Evolutionary conservation across 2,888 invertebrate genomes (phyloP).

Genomic region (Apotomis capreana): DNA sequence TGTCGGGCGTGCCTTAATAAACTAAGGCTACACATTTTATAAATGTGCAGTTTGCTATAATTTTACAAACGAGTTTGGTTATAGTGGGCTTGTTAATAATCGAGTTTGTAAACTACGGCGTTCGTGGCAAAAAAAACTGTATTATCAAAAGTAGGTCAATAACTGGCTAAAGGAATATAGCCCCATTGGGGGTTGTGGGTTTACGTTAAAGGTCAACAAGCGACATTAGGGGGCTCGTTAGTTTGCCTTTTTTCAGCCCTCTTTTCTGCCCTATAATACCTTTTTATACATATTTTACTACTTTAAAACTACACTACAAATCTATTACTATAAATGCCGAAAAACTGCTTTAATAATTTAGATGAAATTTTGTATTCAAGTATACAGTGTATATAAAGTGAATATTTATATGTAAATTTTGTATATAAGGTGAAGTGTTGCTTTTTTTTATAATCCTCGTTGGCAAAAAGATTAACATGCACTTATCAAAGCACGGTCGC

Average conservation of each 20-base stretch:
- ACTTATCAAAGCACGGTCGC: no score
- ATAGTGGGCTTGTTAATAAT: slow-evolving; percentile 18
- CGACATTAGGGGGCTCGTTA: slow-evolving; percentile 24
- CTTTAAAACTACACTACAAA: no score
- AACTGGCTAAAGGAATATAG: slow-evolving; percentile 17
- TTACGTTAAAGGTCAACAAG: slow-evolving; percentile 27
- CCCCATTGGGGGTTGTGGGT: slow-evolving; percentile 24
- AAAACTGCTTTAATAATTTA: no score
- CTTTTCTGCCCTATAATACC: not conserved
- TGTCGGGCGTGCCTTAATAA: not conserved
- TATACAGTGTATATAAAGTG: no score
- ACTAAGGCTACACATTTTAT: not conserved
- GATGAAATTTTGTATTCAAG: no score
- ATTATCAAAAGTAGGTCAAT: slow-evolving; percentile 23
- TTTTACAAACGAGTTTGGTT: not conserved
- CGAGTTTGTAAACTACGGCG: not conserved
- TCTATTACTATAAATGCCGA: no score
- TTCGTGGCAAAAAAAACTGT: slow-evolving; percentile 1
- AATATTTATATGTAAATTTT: no score
- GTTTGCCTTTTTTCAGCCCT: slow-evolving; percentile 5
- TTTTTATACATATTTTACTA: not conserved
- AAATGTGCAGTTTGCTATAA: not conserved
- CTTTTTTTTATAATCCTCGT: no score
- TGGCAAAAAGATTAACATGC: no score
- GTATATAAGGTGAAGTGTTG: no score